Evolutionary conservation across 2,888 invertebrate genomes (phyloP), one percentile per base, ranked within the genome.

Genomic region (Lochmaea capreae): DNA sequence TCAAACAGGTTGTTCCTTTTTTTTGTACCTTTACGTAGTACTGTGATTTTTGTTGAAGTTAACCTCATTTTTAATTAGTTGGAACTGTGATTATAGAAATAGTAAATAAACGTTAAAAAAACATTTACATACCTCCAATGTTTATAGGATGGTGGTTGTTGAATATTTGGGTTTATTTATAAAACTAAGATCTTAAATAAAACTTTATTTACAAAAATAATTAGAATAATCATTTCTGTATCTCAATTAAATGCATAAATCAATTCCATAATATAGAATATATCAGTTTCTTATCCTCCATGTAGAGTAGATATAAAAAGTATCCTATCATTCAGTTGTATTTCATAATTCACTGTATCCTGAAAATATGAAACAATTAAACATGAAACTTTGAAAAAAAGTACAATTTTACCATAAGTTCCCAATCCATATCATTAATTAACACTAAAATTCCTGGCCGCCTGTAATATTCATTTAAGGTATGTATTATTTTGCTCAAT

Each of bases 351-450:
- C 16, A 93, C 84, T 79, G 94, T 93, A 0, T 93, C 94, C 89
- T 89, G 79, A 77, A 88, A 87, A 73, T 77, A 78, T 72, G 72
- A 77, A 77, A 67, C 8, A 58, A 14, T 67, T 49, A 57, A 9
- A 52, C 49, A 49, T 9, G 11, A 58, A 22, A 22, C 22, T 72
- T 62, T 33, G 42, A 52, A 72, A 6, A 43, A 58, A 26, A 57
- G 16, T 18, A 22, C 62, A 67, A 57, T 65, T 88, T 89, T 88
- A 92, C 93, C 86, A 92, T 86, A 16, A 99, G 88, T 87, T 99
- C 98, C 98, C 98, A 99, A 84, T 99, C 99, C 0, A 94, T 91
- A 81, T 99, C 98, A 84, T 99, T 99, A 10, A 99, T 91, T 2
- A 99, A 88, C 0, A 99, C 97, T 65, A 99, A 87, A 76, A 99